Base-by-base conservation (phyloP, 2,113 vertebrate genomes). In the Corythornis cristatus region DNA sequence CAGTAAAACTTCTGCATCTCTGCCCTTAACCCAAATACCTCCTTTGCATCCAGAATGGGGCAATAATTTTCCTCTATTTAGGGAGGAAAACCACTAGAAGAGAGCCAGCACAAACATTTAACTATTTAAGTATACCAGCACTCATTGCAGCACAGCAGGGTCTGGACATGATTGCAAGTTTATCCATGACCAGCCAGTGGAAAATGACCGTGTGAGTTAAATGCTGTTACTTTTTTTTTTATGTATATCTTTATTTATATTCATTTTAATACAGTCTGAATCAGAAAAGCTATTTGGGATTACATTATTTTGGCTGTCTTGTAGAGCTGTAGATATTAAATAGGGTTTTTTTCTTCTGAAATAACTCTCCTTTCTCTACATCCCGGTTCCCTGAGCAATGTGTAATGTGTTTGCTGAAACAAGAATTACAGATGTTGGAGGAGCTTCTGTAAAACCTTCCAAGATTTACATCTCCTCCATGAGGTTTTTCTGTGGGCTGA, bases 251-350 rank as follows among this genome's bases (percentile, higher is more conserved):
- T 31, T 15, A 33, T 35, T n/a, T 37, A 33, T 15, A 33, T 35
- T n/a, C 15, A n/a, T 57, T 82, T 85, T 83, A 70, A 79, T 33
- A 31, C n/a, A 54, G 28, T 31, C 14, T 0, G 1, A 85, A 70
- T 80, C 80, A 87, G 84, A 29, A 94, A 94, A 83, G 56, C 43
- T 77, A 9, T 94, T 92, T 92, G 66, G 43, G 74, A 87, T 94
- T 80, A 51, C 15, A 7, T 18, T 82, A 77, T 40, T 45, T 48
- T 65, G 35, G 9, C 77, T 77, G 74, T n/a, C 67, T 45, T 14
- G 37, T 67, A 31, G 33, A 92, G 46, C 87, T 86, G 89, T 66
- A 73, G 91, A 15, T 83, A 74, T 50, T 76, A 79, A 90, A 74
- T 68, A 79, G 71, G 25, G 12, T 20, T 31, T 22, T 22, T 82